A percentile compares a stretch with the other conserved stretches of the same genome.
Conservation (phyloP, 2,113 vertebrate species). For the Gasterosteus nipponicus region DNA sequence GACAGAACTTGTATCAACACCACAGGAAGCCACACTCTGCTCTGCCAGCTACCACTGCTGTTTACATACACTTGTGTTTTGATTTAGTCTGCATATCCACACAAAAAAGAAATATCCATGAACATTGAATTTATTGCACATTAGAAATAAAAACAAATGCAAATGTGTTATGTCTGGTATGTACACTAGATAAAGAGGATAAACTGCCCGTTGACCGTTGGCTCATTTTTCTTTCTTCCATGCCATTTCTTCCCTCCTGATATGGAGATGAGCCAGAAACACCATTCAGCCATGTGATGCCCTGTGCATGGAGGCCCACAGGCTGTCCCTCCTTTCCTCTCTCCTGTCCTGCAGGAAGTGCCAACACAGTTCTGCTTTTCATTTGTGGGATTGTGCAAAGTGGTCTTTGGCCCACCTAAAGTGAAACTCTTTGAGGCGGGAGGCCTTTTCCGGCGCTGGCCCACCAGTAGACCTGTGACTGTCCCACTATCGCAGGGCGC, state of each 20-base stretch:
- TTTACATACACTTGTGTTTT: conserved; percentile 40
- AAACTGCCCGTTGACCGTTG: not conserved
- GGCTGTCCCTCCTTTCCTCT: not conserved
- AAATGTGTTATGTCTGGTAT: conserved; percentile 18
- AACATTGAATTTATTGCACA: conserved; percentile 8
- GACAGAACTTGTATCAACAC: conserved; percentile 30
- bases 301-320: conserved; percentile 1
- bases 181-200: not conserved
- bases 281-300: not conserved
- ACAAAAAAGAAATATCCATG: conserved; percentile 28
- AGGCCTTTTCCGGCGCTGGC: conserved; percentile 32
- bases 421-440: conserved; percentile 7
- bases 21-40: conserved; percentile 34
- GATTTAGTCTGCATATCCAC: conserved; percentile 25
- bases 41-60: conserved; percentile 35
- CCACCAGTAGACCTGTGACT: conserved; percentile 49
- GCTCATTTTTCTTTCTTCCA: not conserved
- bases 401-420: conserved; percentile 47
- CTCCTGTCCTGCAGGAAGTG: conserved; percentile 32
- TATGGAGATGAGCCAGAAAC: not conserved
- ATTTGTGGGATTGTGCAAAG: conserved; percentile 45
- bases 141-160: conserved; percentile 27
- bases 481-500: conserved; percentile 41
- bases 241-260: not conserved
- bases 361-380: conserved; percentile 27